Evolutionary conservation across 1,140 invertebrate genomes (phyloP), one percentile per base, ranked within the genome.

Genomic region (Colletes latitarsis): DNA sequence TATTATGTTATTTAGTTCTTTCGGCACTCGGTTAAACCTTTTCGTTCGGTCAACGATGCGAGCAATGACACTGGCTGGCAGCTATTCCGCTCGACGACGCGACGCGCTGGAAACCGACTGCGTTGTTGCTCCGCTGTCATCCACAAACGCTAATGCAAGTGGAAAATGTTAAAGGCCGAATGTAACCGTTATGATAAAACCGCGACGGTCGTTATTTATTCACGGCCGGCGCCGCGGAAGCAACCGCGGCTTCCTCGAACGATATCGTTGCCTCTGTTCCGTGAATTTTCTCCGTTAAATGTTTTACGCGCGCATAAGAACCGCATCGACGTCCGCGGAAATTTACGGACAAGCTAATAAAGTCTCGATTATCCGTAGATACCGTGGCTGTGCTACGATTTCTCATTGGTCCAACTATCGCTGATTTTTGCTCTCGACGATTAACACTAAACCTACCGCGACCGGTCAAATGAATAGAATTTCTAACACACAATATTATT

Each of bases 121-220:
- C 88, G 88, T 88, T 90, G 90, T 91, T 89, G 85, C 83, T 80
- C 76, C 62, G 74, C 84, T 91, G 89, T 90, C 88, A 91, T 89
- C 86, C 88, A 83, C 88, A 89, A 75, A 67, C 77, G 73, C 57
- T 81, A 87, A 87, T 70, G 85, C 84, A 66, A 83, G 84, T 83
- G 81, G 83, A 83, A 82, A 87, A 87, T 81, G 84, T 74, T 86
- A 85, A 85, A 86, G 73, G 79, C 75, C 83, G 68, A 82, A 82
- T 75, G 70, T 80, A 83, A 82, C 81, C 52, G 73, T 21, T 72
- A 64, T 73, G 83, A 87, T 87, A 86, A 86, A 86, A 85, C 84
- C 76, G 49, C 63, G 68, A 17, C 9, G 62, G 49, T 82, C 83
- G 83, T 85, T 85, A 85, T 85, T 85, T 85, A 80, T 82, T 82